phyloP scores from a whole-genome alignment of 2,797 vertebrate genomes.

The Gorsachius magnificus region DNA sequence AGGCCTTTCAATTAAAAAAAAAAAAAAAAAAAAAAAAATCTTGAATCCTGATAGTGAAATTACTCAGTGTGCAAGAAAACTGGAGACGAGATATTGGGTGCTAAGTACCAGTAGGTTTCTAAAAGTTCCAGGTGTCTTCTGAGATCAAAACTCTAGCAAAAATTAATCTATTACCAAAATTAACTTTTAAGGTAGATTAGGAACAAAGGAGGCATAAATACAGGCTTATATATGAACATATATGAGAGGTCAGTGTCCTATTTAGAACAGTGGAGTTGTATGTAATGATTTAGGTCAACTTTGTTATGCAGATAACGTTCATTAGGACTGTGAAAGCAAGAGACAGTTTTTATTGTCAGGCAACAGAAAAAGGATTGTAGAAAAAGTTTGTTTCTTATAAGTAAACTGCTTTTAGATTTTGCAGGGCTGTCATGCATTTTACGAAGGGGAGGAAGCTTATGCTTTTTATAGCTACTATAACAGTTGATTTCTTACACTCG shows the following conservation, averaged over 20 bases:
- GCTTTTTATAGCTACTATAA: background rate
- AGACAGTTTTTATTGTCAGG: background rate
- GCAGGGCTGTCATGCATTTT: background rate
- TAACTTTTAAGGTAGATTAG: background rate
- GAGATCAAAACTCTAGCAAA: background rate
- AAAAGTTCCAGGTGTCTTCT: background rate
- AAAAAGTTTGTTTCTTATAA: background rate
- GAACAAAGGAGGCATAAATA: background rate
- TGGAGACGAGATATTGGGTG: background rate
- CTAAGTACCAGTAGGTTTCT: background rate
- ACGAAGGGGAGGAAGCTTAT: background rate
- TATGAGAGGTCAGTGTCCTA: background rate
- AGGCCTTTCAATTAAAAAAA: background rate
- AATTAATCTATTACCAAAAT: background rate
- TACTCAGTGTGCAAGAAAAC: background rate
- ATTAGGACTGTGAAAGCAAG: background rate
- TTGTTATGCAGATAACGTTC: background rate
- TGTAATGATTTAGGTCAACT: background rate
- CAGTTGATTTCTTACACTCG: background rate
- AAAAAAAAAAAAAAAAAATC: background rate
- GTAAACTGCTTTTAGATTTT: background rate
- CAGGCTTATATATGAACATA: accelerated
- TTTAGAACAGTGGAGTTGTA: accelerated
- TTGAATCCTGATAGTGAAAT: background rate
- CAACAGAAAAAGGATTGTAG: background rate